A percentile compares a stretch with the other conserved stretches of the same genome.
Evolutionary conservation across 2,888 invertebrate genomes (phyloP).

Genomic region (Hydrotaea diabolus): DNA sequence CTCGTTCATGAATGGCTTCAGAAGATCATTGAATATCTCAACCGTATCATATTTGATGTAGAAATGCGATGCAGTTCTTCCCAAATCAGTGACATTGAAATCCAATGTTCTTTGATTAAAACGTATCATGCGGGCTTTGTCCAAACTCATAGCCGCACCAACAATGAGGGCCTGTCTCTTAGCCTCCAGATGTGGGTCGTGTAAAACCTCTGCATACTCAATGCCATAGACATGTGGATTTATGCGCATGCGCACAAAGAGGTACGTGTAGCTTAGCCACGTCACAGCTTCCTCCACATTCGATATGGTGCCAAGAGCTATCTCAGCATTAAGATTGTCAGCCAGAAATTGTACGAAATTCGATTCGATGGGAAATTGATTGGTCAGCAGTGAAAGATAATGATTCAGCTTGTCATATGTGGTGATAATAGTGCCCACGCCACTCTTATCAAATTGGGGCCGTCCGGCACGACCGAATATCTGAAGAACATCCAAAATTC

Average conservation of each 20-base stretch:
- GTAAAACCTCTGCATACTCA: constrained; percentile 84
- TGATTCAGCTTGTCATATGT: constrained; percentile 94
- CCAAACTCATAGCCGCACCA: constrained; percentile 90
- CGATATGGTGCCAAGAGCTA: constrained; percentile 96
- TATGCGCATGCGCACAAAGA: constrained; percentile 95
- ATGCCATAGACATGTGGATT: constrained; percentile 91
- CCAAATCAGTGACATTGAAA: constrained; percentile 90
- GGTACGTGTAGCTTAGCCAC: constrained; percentile 98
- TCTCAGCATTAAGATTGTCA: constrained; percentile 99
- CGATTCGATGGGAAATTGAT: constrained; percentile 99
- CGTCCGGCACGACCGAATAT: constrained; percentile 99
- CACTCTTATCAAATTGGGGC: constrained; percentile 97
- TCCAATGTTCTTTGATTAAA: constrained; percentile 93
- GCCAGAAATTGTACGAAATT: constrained; percentile 95
- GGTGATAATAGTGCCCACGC: constrained; percentile 97
- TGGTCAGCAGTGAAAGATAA: constrained; percentile 95
- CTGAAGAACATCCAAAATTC: constrained; percentile 97
- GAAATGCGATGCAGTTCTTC: constrained; percentile 97
- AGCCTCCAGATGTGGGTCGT: constrained; percentile 90
- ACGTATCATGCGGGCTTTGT: constrained; percentile 96
- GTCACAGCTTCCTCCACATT: constrained; percentile 97
- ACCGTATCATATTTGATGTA: constrained; percentile 98
- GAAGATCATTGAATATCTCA: constrained; percentile 92
- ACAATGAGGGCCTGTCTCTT: constrained; percentile 90
- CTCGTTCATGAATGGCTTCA: constrained; percentile 91